Evolutionary conservation across 2,888 invertebrate genomes (phyloP).

Genomic region (Autographa pulchrina): DNA sequence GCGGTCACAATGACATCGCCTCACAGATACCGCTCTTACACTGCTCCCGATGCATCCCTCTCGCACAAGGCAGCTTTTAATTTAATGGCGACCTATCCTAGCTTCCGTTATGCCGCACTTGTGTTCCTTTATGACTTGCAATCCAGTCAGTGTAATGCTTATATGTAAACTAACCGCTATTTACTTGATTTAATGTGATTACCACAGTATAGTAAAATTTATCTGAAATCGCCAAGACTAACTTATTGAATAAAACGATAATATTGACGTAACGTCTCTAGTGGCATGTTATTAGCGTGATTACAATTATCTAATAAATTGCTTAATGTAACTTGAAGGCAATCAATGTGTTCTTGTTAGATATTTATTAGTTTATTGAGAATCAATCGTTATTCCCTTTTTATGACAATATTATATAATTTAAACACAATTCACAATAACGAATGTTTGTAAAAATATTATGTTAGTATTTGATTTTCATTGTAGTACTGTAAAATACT

Average conservation of each 20-base stretch:
- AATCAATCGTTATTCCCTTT: conserved; percentile 13
- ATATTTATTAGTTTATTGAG: conserved; percentile 37
- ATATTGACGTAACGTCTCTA: conserved; percentile 7
- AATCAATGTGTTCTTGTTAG: conserved; percentile 38
- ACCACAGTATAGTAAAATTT: conserved; percentile 12
- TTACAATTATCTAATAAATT: conserved; percentile 30
- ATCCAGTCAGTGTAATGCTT: conserved; percentile 24
- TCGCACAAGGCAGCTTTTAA: conserved; percentile 74
- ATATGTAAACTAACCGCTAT: conserved; percentile 10
- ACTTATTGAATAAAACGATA: conserved; percentile 13
- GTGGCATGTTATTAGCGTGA: conserved; percentile 28
- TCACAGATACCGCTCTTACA: conserved; percentile 77
- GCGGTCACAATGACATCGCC: conserved; percentile 73
- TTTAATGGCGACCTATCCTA: conserved; percentile 61
- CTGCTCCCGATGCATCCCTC: conserved; percentile 75
- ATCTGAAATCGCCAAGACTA: conserved; percentile 28
- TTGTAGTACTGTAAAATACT: conserved; percentile 38
- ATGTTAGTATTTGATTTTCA: neutral
- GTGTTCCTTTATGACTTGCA: conserved; percentile 38
- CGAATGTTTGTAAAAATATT: conserved; percentile 5
- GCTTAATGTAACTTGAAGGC: conserved; percentile 41
- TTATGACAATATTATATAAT: neutral
- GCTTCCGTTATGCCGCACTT: conserved; percentile 49
- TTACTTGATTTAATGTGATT: conserved; percentile 16
- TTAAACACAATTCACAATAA: neutral